Base-by-base conservation (phyloP, 2,113 vertebrate genomes). In the Notothenia rossii region DNA sequence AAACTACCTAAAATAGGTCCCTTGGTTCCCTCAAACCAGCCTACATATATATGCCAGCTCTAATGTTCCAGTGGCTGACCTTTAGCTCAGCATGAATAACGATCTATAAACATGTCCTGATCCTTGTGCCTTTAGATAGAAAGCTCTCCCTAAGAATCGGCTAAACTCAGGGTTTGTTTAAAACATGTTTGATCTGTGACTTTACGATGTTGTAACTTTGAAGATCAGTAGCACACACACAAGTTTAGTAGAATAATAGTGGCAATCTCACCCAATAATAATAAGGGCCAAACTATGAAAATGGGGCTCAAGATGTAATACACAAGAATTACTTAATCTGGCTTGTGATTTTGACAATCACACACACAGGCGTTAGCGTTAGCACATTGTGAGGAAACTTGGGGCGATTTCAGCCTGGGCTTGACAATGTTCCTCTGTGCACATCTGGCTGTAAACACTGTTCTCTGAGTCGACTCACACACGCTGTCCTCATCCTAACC, bases 371-470 rank as follows among this genome's bases (percentile, higher is more conserved):
- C 48, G 76, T 69, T 72, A 45, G 62, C 56, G 6, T 61, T 55
- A 59, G 76, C 50, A 63, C 58, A 85, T 66, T 65, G 68, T 78
- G 75, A 84, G 63, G 76, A 87, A 82, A 84, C 77, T 60, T 82
- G 43, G 82, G 64, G 68, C 84, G 64, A 58, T 36, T 79, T 84
- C 69, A 77, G 68, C 51, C 48, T 56, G 71, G 56, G 70, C 77
- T 67, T 68, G 75, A 93, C 88, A 91, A 78, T 87, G 87, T 87
- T 88, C 81, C 76, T 86, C 89, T 94, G 90, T 92, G 80, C 84
- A 92, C 86, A 94, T 92, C 89, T 92, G 84, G 85, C 69, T 68
- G 66, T 78, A 79, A 89, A 92, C 56, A 76, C 79, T 77, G 75
- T 58, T 79, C 51, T 86, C 25, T 56, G 76, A 89, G 73, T 73